phyloP scores from a whole-genome alignment of 1,140 invertebrate species.

The Lucilia sericata region DNA sequence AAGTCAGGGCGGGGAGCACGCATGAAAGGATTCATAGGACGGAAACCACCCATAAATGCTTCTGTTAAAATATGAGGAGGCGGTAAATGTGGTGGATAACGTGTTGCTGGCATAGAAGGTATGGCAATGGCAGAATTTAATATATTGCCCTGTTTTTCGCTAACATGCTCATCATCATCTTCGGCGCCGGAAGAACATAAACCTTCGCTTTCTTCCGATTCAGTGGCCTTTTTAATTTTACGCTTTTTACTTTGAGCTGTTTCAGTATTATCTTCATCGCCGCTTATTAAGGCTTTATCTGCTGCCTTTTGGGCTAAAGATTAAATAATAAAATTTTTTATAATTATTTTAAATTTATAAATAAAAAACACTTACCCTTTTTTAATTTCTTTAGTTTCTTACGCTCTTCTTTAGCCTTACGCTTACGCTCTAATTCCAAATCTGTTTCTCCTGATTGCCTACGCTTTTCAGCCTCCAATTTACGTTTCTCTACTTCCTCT shows the following conservation, averaged over 20 bases:
- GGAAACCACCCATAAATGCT: slow-evolving; percentile 37
- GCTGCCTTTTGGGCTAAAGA: background rate
- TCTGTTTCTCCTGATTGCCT: background rate
- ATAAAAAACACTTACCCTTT: slow-evolving; percentile 35
- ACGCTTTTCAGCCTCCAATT: slow-evolving; percentile 5
- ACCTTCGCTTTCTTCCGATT: slow-evolving; percentile 20
- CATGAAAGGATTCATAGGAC: slow-evolving; percentile 44
- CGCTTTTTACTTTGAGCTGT: background rate
- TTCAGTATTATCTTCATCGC: slow-evolving; percentile 12
- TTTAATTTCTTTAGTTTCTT: slow-evolving; percentile 33
- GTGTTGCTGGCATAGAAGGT: background rate
- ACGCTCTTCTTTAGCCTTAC: slow-evolving; percentile 44
- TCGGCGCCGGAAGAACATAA: slow-evolving; percentile 27
- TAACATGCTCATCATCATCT: background rate
- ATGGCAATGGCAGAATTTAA: background rate
- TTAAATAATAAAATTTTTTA: background rate
- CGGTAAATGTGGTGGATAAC: slow-evolving; percentile 18
- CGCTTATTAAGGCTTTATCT: background rate
- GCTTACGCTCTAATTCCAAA: slow-evolving; percentile 18
- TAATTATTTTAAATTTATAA: background rate
- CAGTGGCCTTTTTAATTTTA: background rate
- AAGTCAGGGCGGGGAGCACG: slow-evolving; percentile 39
- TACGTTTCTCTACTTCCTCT: slow-evolving; percentile 44
- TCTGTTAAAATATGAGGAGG: slow-evolving; percentile 27
- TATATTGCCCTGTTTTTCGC: background rate